Conservation (phyloP, 1,140 invertebrate genomes). For the Brachionus manjavacas region DNA sequence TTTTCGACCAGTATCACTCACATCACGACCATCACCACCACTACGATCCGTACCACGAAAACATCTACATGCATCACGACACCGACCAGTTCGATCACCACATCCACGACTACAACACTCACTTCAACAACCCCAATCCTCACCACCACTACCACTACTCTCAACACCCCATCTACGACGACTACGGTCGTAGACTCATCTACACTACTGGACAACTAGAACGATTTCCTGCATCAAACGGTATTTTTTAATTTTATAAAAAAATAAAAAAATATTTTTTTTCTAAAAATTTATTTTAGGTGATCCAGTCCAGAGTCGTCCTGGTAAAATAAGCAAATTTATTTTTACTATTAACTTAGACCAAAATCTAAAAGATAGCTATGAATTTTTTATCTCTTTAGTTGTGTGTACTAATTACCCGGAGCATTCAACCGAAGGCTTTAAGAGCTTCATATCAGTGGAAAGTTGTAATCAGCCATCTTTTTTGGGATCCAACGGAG, state of each 20-base stretch:
- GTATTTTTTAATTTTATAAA: neutral
- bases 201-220: slow-evolving; percentile 25
- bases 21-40: neutral
- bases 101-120: neutral
- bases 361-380: neutral
- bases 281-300: neutral
- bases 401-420: slow-evolving; percentile 27
- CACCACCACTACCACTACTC: slow-evolving; percentile 20
- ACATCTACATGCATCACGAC: neutral
- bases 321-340: slow-evolving; percentile 8
- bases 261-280: neutral
- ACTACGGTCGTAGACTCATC: neutral
- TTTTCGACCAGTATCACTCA: neutral
- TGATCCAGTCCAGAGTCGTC: neutral
- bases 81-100: neutral
- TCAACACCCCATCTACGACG: neutral
- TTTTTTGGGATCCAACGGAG: neutral
- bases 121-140: slow-evolving; percentile 5
- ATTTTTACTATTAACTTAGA: neutral
- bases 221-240: neutral
- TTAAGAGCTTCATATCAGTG: slow-evolving; percentile 39
- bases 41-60: neutral
- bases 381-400: neutral
- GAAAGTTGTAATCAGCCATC: slow-evolving; percentile 38
- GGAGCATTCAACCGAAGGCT: slow-evolving; percentile 37